A percentile compares a stretch with the other conserved stretches of the same genome.
phyloP scores from a whole-genome alignment of 2,113 vertebrate genomes.

The Chloroceryle aenea region DNA sequence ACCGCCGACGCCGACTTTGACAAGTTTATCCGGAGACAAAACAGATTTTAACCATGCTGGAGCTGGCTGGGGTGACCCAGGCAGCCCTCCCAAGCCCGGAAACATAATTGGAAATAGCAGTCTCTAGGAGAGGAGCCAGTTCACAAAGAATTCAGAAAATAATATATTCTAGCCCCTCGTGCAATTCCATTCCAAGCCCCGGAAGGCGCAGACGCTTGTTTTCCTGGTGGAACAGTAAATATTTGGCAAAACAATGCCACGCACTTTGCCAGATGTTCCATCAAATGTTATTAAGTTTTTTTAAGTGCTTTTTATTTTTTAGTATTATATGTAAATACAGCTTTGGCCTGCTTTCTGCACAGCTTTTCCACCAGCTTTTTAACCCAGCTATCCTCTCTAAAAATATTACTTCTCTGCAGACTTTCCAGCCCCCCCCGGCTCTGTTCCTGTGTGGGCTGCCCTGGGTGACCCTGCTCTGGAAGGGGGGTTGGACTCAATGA shows the following conservation, averaged over 20 bases:
- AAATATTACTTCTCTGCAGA: background rate
- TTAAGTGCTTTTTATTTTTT: background rate
- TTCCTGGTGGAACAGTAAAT: background rate
- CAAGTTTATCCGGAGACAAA: rapidly evolving
- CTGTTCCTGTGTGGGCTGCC: too few relatives aligned
- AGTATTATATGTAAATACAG: background rate
- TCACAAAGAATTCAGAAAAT: background rate
- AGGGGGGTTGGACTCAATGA: too few relatives aligned
- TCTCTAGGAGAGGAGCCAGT: background rate
- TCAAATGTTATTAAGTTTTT: background rate
- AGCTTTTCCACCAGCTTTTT: background rate
- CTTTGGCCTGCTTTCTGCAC: background rate
- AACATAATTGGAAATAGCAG: background rate
- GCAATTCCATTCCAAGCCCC: background rate
- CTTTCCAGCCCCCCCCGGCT: too few relatives aligned
- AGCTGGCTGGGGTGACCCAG: rapidly evolving
- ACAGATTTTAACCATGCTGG: rapidly evolving
- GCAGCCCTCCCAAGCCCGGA: background rate
- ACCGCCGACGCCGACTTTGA: rapidly evolving
- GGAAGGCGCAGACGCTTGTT: background rate
- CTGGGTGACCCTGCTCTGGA: too few relatives aligned
- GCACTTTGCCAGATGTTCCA: slow-evolving; percentile 9
- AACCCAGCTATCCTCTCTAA: too few relatives aligned
- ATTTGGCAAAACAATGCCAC: background rate
- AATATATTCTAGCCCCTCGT: background rate